Percentiles rank a stretch among this genome's conserved stretches.
phyloP scores from a whole-genome alignment of 2,113 vertebrate genomes.

The Poeciliopsis prolifica region DNA sequence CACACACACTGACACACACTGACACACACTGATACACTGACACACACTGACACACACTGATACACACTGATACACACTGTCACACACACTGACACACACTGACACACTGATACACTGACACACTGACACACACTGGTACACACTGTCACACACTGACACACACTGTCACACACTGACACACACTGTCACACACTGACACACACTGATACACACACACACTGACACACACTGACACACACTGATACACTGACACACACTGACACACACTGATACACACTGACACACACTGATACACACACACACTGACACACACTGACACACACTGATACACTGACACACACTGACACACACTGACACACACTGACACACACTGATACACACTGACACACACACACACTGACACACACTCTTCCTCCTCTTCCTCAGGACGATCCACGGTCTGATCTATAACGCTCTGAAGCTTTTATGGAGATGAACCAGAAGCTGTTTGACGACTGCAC shows the following conservation, averaged over 20 bases:
- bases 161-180: no score
- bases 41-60: neutral
- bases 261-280: conserved; percentile 47
- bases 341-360: conserved; percentile 65
- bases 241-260: no score
- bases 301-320: neutral
- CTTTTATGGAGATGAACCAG: conserved; percentile 99
- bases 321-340: conserved; percentile 97
- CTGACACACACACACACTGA: neutral
- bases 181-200: no score
- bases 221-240: conserved; percentile 44
- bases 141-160: conserved; percentile 47
- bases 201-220: neutral
- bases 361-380: no score
- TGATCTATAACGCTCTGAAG: conserved; percentile 98
- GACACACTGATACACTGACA: neutral
- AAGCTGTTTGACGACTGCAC: conserved; percentile 98
- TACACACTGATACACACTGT: no score
- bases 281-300: neutral
- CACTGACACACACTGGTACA: conserved; percentile 51
- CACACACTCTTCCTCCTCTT: neutral
- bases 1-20: conserved; percentile 6
- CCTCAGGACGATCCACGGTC: conserved; percentile 93
- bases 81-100: conserved; percentile 50
- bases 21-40: no score